Conservation (phyloP, 2,113 vertebrate species). For the Xiphophorus maculatus region DNA sequence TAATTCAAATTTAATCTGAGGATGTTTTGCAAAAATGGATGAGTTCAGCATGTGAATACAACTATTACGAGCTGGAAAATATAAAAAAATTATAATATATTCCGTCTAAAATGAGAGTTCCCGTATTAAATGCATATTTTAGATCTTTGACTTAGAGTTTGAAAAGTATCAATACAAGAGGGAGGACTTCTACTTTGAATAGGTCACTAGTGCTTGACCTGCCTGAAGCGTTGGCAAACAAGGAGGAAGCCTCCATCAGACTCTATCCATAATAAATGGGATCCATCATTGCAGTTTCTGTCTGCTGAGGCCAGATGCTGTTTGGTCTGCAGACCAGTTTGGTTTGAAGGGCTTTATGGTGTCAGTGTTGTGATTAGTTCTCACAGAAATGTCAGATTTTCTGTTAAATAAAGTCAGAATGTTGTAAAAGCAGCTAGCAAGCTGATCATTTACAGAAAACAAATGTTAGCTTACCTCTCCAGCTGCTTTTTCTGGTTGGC, state of each 20-base stretch:
- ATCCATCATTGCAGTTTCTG: slow-evolving; percentile 5
- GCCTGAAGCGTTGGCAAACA: neutral
- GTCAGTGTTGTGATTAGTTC: neutral
- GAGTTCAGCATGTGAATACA: neutral
- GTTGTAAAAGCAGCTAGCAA: neutral
- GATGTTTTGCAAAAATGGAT: neutral
- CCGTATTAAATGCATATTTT: neutral
- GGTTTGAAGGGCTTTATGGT: slow-evolving; percentile 3
- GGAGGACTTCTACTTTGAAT: neutral
- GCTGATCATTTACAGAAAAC: neutral
- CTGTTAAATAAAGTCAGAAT: neutral
- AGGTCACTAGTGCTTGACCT: neutral
- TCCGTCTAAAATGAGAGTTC: neutral
- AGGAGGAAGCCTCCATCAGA: slow-evolving; percentile 33
- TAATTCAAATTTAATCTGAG: neutral
- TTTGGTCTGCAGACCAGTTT: neutral
- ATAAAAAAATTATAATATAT: neutral
- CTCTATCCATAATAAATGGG: slow-evolving; percentile 43
- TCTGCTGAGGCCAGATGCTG: neutral
- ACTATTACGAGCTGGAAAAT: too few relatives aligned
- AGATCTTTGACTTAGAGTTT: neutral
- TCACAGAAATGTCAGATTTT: neutral
- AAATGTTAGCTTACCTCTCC: neutral
- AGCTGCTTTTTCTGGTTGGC: neutral
- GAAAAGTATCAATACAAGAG: neutral